Conservation (phyloP, 2,888 invertebrate genomes). For the Dasypolia templi region DNA sequence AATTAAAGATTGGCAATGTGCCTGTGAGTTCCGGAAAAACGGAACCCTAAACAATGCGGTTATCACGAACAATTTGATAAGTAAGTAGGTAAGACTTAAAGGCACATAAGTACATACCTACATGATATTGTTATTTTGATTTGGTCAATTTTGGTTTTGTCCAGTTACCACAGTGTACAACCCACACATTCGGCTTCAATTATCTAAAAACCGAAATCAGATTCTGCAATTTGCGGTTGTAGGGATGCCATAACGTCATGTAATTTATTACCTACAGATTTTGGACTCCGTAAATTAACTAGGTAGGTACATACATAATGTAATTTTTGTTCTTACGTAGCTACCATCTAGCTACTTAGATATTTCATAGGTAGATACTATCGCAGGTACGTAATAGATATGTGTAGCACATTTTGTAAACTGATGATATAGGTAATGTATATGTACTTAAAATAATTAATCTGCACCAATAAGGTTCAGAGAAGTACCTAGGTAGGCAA, state of each 20-base stretch:
- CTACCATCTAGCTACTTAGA: not conserved
- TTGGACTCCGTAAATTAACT: slow-evolving; percentile 3
- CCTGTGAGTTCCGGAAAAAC: not conserved
- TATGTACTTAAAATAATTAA: not conserved
- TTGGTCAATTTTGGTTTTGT: slow-evolving; percentile 37
- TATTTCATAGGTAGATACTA: not conserved
- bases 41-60: slow-evolving; percentile 37
- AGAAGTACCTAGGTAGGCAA: not conserved
- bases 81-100: too few relatives aligned
- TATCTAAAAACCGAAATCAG: slow-evolving; percentile 47
- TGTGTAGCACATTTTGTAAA: too few relatives aligned
- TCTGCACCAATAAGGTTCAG: not conserved
- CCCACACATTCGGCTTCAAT: slow-evolving; percentile 52
- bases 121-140: slow-evolving; percentile 36
- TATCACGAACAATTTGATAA: slow-evolving; percentile 45
- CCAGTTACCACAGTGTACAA: slow-evolving; percentile 39
- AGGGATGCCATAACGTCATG: slow-evolving; percentile 17
- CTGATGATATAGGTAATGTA: not conserved
- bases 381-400: not conserved
- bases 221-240: slow-evolving; percentile 56
- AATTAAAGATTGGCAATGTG: not conserved
- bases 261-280: slow-evolving; percentile 40
- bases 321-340: not conserved
- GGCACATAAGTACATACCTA: not conserved
- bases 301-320: not conserved